Conservation (phyloP, 2,888 invertebrate genomes). For the Myopa tessellatipennis region DNA sequence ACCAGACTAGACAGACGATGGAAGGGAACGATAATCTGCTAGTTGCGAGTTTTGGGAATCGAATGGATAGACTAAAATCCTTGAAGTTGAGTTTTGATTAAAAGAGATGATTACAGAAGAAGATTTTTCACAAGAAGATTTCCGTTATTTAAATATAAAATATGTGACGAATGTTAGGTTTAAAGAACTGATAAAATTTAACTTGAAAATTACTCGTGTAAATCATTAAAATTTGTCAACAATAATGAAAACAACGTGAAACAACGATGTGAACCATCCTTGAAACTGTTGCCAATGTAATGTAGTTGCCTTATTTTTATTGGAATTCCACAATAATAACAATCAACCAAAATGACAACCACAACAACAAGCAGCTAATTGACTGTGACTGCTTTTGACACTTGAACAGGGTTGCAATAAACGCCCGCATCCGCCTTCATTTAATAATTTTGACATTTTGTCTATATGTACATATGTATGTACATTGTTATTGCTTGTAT, state of each 20-base stretch:
- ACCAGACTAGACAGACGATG: too few species aligned
- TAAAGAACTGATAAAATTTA: too few species aligned
- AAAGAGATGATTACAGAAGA: background rate
- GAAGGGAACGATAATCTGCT: too few species aligned
- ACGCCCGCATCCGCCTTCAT: background rate
- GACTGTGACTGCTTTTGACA: constrained; percentile 23
- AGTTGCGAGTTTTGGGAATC: too few species aligned
- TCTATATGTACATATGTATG: background rate
- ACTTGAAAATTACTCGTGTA: too few species aligned
- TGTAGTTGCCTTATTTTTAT: background rate
- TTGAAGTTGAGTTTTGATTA: background rate
- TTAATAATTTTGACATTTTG: constrained; percentile 8
- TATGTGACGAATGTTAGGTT: too few species aligned
- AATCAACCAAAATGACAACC: background rate
- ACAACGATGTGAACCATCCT: too few species aligned
- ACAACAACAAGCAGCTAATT: constrained; percentile 3
- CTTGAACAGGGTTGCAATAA: constrained; percentile 14
- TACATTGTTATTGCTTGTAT: background rate
- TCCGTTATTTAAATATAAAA: too few species aligned
- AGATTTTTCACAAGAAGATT: background rate
- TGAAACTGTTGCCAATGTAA: too few species aligned
- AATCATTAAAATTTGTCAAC: too few species aligned
- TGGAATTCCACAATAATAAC: background rate
- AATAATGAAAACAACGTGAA: too few species aligned
- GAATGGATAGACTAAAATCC: too few species aligned